Conservation (phyloP, 2,113 vertebrate genomes). For the Natator depressus region DNA sequence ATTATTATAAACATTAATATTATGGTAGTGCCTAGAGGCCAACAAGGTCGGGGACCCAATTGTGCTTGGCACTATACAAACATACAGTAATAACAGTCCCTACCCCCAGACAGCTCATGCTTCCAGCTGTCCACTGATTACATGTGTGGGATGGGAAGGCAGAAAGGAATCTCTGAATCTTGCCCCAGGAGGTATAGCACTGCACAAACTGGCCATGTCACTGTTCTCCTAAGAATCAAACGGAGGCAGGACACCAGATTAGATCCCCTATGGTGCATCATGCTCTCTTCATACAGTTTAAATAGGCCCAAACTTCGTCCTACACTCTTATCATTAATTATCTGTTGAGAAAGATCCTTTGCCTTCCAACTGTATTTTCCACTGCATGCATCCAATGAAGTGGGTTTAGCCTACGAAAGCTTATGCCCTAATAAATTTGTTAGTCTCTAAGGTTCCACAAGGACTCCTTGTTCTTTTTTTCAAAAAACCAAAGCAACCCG, state of each 20-base stretch:
- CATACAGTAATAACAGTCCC: not conserved
- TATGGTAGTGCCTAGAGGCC: not conserved
- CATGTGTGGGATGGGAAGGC: not conserved
- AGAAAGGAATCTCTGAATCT: not conserved
- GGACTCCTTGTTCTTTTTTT: not conserved
- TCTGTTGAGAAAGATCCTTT: not conserved
- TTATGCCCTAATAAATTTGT: too few relatives aligned
- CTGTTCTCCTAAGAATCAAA: not conserved
- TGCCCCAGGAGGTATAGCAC: not conserved
- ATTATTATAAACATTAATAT: not conserved
- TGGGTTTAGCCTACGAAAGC: too few relatives aligned
- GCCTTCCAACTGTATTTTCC: not conserved
- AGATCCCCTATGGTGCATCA: not conserved
- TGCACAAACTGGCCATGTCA: not conserved
- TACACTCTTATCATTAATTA: not conserved
- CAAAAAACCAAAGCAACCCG: constrained; percentile 4
- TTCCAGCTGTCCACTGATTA: not conserved
- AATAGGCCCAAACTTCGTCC: not conserved
- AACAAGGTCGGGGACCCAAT: not conserved
- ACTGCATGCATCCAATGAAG: too few relatives aligned
- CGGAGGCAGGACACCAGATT: not conserved
- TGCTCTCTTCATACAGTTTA: not conserved
- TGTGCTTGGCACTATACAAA: not conserved
- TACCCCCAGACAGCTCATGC: not conserved
- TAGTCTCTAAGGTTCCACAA: too few relatives aligned